Evolutionary conservation across 2,888 invertebrate species (phyloP), one percentile per base, ranked within the genome.

Genomic region (Drosophila eohydei): DNA sequence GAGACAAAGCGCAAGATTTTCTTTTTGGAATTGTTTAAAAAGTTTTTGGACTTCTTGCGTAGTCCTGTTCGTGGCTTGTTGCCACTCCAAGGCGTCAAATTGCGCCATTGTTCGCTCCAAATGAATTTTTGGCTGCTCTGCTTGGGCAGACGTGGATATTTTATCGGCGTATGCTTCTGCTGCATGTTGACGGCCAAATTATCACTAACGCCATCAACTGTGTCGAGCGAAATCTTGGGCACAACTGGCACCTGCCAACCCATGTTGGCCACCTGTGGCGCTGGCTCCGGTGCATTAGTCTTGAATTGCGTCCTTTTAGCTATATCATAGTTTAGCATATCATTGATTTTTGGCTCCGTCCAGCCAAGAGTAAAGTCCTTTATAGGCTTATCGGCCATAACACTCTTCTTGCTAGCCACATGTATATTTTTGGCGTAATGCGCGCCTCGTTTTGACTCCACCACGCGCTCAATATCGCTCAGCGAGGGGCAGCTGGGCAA

Each of bases 121-220:
- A 91, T 74, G 52, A 89, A 89, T 52, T 88, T 91, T 64, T 89
- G 86, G 36, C 79, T 80, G 21, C 69, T 65, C n/a, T 73, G 71
- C 43, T 51, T 12, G 4, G 60, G 6, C 46, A 68, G 60, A 5
- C 77, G 74, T 0, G 81, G 78, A 46, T 84, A 79, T 56, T 93
- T 93, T 0, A 91, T 84, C 4, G 93, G 93, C 5, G 92, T 93
- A 2, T 90, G 83, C 63, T 93, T 93, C 36, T 83, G 80, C 26
- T 88, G 84, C 67, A 92, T 91, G 55, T 92, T 92, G n/a, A 79
- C 78, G 0, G 89, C 92, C 14, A 92, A 78, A 75, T 92, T 92
- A 51, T 91, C 84, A 46, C 81, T 81, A 7, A 88, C 80, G 6
- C 91, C 89, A 70, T 93, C 93, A 0, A 93, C 93, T 0, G 91